phyloP scores from a whole-genome alignment of 2,797 vertebrate species.

The Pogonophryne albipinna region DNA sequence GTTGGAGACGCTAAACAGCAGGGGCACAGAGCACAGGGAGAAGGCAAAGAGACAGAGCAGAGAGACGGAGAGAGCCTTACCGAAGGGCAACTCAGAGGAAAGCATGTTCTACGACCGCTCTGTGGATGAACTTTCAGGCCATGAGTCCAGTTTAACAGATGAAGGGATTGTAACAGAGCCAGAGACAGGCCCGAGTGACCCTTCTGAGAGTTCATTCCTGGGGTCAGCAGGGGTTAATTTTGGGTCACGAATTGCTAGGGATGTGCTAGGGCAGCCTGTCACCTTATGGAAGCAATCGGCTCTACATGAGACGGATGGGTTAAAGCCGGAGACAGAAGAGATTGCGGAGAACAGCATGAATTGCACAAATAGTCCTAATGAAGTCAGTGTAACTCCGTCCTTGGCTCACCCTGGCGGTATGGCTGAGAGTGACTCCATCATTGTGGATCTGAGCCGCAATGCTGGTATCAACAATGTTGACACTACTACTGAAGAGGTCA shows the following conservation, averaged over 20 bases:
- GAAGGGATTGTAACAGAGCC: constrained; percentile 97
- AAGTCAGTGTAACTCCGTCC: constrained; percentile 35
- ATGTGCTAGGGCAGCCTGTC: constrained; percentile 83
- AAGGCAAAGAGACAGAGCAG: constrained; percentile 60
- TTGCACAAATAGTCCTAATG: constrained; percentile 55
- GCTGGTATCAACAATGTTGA: constrained; percentile 49
- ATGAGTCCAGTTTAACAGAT: constrained; percentile 94
- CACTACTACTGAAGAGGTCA: constrained; percentile 51
- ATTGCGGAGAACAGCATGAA: constrained; percentile 54
- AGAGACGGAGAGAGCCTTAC: constrained; percentile 67
- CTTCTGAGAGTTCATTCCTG: constrained; percentile 69
- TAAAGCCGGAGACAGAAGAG: constrained; percentile 61
- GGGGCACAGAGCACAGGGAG: constrained; percentile 62
- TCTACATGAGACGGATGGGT: constrained; percentile 73
- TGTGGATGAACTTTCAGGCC: constrained; percentile 92
- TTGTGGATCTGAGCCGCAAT: constrained; percentile 62
- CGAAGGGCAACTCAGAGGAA: constrained; percentile 82
- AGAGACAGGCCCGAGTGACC: constrained; percentile 82
- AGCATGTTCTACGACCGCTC: constrained; percentile 84
- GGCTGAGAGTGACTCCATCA: constrained; percentile 77
- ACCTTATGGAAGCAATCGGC: constrained; percentile 86
- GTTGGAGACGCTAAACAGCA: constrained; percentile 70
- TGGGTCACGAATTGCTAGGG: constrained; percentile 78
- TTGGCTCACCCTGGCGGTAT: constrained; percentile 53
- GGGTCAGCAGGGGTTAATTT: constrained; percentile 69